phyloP scores from a whole-genome alignment of 92 coral and sea anemone genomes.

The Palythoa heliodiscus region DNA sequence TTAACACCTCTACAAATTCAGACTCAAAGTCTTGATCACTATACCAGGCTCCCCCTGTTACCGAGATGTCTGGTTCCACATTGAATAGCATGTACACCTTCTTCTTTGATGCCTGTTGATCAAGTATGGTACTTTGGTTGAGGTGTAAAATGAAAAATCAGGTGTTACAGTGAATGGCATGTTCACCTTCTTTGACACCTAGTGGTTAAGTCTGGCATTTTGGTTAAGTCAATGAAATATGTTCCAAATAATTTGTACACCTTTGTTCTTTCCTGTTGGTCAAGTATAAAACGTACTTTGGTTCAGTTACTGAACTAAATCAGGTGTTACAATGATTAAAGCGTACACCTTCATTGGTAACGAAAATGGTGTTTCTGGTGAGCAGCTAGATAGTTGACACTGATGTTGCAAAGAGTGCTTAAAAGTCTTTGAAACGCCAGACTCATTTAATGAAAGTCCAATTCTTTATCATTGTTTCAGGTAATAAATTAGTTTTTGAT shows the following conservation, averaged over 20 bases:
- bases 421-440: too few species aligned
- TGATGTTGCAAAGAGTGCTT: too few species aligned
- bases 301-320: slow-evolving; percentile 43
- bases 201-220: neutral
- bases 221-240: slow-evolving; percentile 33
- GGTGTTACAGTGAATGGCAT: slow-evolving; percentile 94
- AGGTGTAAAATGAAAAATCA: slow-evolving; percentile 51
- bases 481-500: too few species aligned
- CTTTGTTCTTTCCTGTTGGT: slow-evolving; percentile 81
- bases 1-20: slow-evolving; percentile 96
- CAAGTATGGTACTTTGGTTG: neutral
- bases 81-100: slow-evolving; percentile 97
- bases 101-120: slow-evolving; percentile 89
- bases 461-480: too few species aligned
- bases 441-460: too few species aligned
- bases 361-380: too few species aligned
- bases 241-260: slow-evolving; percentile 98
- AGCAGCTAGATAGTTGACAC: too few species aligned
- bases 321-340: slow-evolving; percentile 81
- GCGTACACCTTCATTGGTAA: slow-evolving; percentile 72
- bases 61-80: slow-evolving; percentile 91
- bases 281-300: neutral
- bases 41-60: slow-evolving; percentile 99
- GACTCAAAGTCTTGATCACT: slow-evolving; percentile 99
- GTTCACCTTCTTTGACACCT: slow-evolving; percentile 99